A percentile compares a stretch with the other conserved stretches of the same genome.
Evolutionary conservation across 2,113 vertebrate genomes (phyloP).

Genomic region (Puntigrus tetrazona): DNA sequence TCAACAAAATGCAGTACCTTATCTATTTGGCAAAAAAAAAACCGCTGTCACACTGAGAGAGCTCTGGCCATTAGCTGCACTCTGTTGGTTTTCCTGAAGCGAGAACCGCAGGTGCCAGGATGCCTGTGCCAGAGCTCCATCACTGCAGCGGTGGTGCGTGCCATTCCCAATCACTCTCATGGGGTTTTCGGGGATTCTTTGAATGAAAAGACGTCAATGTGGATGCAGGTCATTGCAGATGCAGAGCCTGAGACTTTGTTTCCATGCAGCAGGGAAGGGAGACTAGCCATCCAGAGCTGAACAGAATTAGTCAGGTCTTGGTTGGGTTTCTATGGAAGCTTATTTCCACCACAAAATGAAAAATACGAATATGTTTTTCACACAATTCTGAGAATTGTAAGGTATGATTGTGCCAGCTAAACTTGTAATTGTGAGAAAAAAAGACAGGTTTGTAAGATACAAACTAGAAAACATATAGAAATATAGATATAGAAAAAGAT

Average conservation of each 20-base stretch:
- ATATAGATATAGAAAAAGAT: too few relatives aligned
- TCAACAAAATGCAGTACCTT: not conserved
- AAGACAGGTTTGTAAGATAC: too few relatives aligned
- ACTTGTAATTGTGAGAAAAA: not conserved
- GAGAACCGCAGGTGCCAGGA: conserved; percentile 16
- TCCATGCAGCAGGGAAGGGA: not conserved
- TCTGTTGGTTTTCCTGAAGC: conserved; percentile 50
- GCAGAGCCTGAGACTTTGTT: conserved; percentile 7
- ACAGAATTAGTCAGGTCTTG: not conserved
- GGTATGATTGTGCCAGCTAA: not conserved
- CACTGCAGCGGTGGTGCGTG: not conserved
- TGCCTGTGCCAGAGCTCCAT: conserved; percentile 11
- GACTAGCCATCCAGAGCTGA: not conserved
- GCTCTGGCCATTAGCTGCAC: conserved; percentile 38
- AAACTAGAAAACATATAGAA: too few relatives aligned
- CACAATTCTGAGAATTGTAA: too few relatives aligned
- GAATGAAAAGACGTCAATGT: not conserved
- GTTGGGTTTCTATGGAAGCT: not conserved
- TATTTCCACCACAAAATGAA: not conserved
- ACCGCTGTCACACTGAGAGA: not conserved
- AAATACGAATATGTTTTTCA: not conserved
- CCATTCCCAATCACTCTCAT: not conserved
- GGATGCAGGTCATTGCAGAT: not conserved
- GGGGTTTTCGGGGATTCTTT: conserved; percentile 5
- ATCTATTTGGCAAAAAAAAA: conserved; percentile 4